These are phyloP conservation scores for Eilema sororculum DNA, from an alignment of 2,888 invertebrate genomes.

Conservation along the genomic window DNA sequence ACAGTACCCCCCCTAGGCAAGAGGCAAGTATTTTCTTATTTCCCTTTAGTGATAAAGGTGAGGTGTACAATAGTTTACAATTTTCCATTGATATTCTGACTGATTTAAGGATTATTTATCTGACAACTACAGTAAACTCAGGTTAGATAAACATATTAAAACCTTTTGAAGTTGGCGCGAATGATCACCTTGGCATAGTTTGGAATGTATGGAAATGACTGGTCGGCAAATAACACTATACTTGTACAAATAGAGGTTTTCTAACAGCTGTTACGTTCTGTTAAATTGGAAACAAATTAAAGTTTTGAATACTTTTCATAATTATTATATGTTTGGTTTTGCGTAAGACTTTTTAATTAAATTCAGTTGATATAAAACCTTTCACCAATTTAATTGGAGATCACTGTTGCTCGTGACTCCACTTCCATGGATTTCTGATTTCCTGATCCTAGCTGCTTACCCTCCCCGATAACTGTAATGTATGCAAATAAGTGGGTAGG, in stretches of 20 bases:
- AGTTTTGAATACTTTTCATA: not conserved
- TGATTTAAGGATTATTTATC: not conserved
- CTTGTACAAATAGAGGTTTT: slow-evolving; percentile 23
- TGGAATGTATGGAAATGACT: slow-evolving; percentile 38
- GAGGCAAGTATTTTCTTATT: too few species aligned
- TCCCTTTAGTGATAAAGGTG: not conserved
- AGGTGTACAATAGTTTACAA: not conserved
- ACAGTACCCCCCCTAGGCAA: too few species aligned
- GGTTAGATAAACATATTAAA: slow-evolving; percentile 4
- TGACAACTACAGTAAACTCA: not conserved
- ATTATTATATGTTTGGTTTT: not conserved
- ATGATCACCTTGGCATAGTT: slow-evolving; percentile 41
- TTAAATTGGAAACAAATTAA: not conserved
- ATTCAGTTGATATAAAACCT: too few species aligned
- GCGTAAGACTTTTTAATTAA: not conserved
- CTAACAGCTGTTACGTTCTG: slow-evolving; percentile 35
- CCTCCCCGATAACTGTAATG: too few species aligned
- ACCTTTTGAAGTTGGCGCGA: slow-evolving; percentile 22
- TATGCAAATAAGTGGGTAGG: too few species aligned
- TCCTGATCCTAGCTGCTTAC: too few species aligned
- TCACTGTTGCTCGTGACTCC: not conserved
- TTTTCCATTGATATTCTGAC: not conserved
- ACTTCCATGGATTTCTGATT: too few species aligned
- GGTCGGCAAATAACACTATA: slow-evolving; percentile 27
- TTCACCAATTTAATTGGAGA: not conserved